Evolutionary conservation across 1,140 invertebrate genomes (phyloP), one percentile per base, ranked within the genome.

Genomic region (Lineus longissimus): DNA sequence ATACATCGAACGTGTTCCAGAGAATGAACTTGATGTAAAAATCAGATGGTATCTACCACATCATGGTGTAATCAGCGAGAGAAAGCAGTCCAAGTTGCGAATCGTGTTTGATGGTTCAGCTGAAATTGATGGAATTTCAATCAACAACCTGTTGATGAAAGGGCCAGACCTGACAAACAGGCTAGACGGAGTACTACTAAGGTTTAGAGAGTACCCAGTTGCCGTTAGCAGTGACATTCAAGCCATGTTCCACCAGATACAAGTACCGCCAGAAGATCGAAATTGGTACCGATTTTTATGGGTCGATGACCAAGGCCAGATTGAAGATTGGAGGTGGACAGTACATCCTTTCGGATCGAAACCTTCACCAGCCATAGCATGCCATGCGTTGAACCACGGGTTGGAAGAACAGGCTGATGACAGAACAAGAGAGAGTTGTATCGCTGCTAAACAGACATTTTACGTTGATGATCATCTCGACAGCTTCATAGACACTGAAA

Each of bases 131-230:
- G 70, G 68, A 25, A 61, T 54, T 27, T 73, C 71, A 9, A 55
- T 73, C 0, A 73, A 73, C 55, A 33, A 64, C 15, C 23, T 43
- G 2, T 30, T 71, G 27, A 36, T 61, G n/a, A 19, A 58, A 2
- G 71, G 71, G 0, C 77, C 82, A 15, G 72, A 72, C 55, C 43
- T 83, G 0, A 78, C 83, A 69, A 71, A 29, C 43, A 59, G 61
- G 25, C 31, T 69, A 27, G 29, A 61, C 15, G 66, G 43, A n/a
- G 66, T 68, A 2, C 55, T 69, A 0, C 19, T 69, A 7, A 51
- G 62, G 11, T 69, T 69, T 30, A 60, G 67, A 22, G n/a, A 55
- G 25, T 33, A 40, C 6, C 40, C 33, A 45, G 62, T 69, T 1
- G 65, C 66, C 15, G 23, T 67, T 9, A 7, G 47, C 47, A 51